phyloP scores from a whole-genome alignment of 2,888 invertebrate genomes.

The Clivina fossor region DNA sequence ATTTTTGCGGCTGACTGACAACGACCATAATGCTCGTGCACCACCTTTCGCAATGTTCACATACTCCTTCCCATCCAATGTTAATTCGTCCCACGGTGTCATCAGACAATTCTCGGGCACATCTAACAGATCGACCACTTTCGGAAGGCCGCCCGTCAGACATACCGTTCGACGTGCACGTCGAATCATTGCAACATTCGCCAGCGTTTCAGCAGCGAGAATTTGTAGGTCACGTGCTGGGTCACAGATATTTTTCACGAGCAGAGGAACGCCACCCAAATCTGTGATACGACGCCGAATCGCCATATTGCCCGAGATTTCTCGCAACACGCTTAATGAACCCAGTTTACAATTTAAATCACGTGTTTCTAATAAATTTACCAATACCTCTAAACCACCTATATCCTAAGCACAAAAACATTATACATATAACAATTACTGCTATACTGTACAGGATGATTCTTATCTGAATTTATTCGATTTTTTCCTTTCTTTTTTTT shows the following conservation, averaged over 20 bases:
- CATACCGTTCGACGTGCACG: constrained; percentile 81
- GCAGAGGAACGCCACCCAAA: constrained; percentile 72
- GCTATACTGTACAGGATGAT: too few relatives aligned
- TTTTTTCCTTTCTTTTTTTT: too few relatives aligned
- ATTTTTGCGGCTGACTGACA: constrained; percentile 53
- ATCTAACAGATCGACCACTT: not conserved
- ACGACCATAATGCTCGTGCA: not conserved
- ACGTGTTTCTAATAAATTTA: constrained; percentile 89
- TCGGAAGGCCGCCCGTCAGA: constrained; percentile 70
- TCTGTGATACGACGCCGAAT: constrained; percentile 78
- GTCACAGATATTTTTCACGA: constrained; percentile 80
- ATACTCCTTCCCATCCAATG: not conserved
- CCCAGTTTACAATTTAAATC: constrained; percentile 90
- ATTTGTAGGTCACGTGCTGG: constrained; percentile 86
- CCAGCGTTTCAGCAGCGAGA: constrained; percentile 86
- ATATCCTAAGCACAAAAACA: constrained; percentile 75
- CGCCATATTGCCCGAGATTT: constrained; percentile 75
- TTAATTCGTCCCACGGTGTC: not conserved
- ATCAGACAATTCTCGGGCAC: not conserved
- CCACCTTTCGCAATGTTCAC: not conserved
- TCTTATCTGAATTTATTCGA: too few relatives aligned
- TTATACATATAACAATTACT: too few relatives aligned
- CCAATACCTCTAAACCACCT: constrained; percentile 87
- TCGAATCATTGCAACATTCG: constrained; percentile 84
- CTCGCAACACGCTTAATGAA: constrained; percentile 78